These are phyloP conservation scores for Phyllostomus hastatus DNA, from an alignment of 2,113 vertebrate species.

Conservation along the genomic window DNA sequence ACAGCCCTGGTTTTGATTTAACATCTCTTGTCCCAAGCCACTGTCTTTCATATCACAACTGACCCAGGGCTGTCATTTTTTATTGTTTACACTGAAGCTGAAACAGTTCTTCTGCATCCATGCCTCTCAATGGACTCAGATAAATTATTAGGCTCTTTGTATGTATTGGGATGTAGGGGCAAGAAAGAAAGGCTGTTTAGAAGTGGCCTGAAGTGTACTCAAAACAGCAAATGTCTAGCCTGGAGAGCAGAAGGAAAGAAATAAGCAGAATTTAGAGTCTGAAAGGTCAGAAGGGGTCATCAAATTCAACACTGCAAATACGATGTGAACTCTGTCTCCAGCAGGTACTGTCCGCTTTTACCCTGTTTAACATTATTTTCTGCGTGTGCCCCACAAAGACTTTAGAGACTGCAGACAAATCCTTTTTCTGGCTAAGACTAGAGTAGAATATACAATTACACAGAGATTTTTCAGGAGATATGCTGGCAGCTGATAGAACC, in stretches of 20 bases:
- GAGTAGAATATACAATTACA: not conserved
- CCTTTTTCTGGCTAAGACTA: not conserved
- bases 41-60: not conserved
- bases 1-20: conserved; percentile 34
- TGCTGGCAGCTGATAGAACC: not conserved
- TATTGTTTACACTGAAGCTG: not conserved
- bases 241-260: not conserved
- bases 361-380: conserved; percentile 7
- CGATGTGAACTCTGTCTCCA: not conserved
- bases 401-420: not conserved
- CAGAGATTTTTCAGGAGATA: not conserved
- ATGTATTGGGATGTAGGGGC: not conserved
- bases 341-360: not conserved
- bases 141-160: not conserved
- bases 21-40: not conserved
- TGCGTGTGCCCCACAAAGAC: not conserved
- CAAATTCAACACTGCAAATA: not conserved
- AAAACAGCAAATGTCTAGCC: not conserved
- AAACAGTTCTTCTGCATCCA: not conserved
- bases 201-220: not conserved
- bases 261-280: not conserved
- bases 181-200: not conserved
- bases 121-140: not conserved
- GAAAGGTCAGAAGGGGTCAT: not conserved
- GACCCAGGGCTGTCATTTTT: not conserved